Evolutionary conservation across 2,797 vertebrate species (phyloP).

Genomic region (Rhinogobio ventralis): DNA sequence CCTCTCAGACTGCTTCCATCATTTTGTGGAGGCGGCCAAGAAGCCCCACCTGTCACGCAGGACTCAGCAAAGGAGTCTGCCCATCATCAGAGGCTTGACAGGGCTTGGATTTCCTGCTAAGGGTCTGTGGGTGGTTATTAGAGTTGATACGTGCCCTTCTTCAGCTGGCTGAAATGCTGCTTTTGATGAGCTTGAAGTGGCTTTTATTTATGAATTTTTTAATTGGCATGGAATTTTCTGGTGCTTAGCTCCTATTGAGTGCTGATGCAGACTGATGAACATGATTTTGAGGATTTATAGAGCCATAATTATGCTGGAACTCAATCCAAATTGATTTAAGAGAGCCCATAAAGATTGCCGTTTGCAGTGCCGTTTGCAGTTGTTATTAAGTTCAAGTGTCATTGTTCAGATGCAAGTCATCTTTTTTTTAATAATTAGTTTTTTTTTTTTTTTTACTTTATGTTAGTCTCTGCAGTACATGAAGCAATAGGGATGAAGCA

Average conservation of each 20-base stretch:
- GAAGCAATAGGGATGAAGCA: background rate
- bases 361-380: background rate
- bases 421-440: background rate
- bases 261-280: constrained; percentile 16
- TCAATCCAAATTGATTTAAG: constrained; percentile 41
- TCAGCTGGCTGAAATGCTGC: background rate
- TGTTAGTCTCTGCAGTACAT: background rate
- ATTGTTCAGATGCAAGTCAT: background rate
- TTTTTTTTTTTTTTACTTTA: background rate
- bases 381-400: background rate
- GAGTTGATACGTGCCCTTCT: constrained; percentile 7
- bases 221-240: constrained; percentile 31
- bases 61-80: constrained; percentile 3
- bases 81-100: constrained; percentile 36
- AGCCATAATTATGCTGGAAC: constrained; percentile 37
- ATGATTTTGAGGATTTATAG: constrained; percentile 16
- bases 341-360: background rate
- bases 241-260: constrained; percentile 20
- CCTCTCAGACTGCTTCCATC: background rate
- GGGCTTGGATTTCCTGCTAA: constrained; percentile 2
- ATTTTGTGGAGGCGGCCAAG: constrained; percentile 5
- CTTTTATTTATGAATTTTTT: constrained; percentile 35
- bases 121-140: constrained; percentile 30
- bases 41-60: constrained; percentile 34
- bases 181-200: constrained; percentile 42